Percentiles rank a stretch among this genome's conserved stretches.
These are phyloP conservation scores for Guaruba guarouba DNA, from an alignment of 2,113 vertebrate species.

Conservation along the genomic window DNA sequence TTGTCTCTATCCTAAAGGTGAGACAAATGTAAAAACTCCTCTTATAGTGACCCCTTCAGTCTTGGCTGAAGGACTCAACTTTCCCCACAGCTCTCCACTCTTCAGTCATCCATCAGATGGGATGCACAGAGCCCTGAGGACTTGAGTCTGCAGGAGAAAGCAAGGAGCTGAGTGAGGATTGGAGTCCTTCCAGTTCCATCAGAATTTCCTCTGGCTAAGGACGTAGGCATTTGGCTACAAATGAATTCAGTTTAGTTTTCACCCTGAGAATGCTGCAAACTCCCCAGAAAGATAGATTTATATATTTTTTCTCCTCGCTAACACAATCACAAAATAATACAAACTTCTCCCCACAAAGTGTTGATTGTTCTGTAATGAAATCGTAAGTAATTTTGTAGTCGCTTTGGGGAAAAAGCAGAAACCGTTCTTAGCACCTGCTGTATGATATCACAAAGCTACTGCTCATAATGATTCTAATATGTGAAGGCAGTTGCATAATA, in stretches of 20 bases:
- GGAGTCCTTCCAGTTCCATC: not conserved
- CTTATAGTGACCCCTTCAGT: not conserved
- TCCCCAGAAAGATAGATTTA: constrained; percentile 6
- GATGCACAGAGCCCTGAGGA: not conserved
- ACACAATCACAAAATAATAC: constrained; percentile 52
- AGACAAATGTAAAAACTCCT: not conserved
- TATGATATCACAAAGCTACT: constrained; percentile 62
- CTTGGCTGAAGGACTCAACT: not conserved
- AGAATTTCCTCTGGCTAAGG: constrained; percentile 3
- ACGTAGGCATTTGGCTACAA: not conserved
- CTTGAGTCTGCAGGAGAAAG: not conserved
- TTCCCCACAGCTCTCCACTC: not conserved
- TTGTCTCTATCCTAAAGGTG: not conserved
- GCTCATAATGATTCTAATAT: constrained; percentile 52
- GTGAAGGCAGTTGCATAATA: constrained; percentile 54
- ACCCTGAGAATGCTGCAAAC: constrained; percentile 2
- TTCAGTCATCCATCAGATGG: not conserved
- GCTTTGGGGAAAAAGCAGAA: constrained; percentile 61
- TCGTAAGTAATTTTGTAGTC: constrained; percentile 61
- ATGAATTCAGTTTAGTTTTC: constrained; percentile 43
- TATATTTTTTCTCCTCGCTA: not conserved
- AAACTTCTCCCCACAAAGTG: constrained; percentile 52
- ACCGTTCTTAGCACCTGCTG: constrained; percentile 71
- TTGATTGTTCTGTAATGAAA: constrained; percentile 67
- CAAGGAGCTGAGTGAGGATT: not conserved